Percentiles rank a stretch among this genome's conserved stretches.
Conservation (phyloP, 2,888 invertebrate species). For the Morpho deidamia region DNA sequence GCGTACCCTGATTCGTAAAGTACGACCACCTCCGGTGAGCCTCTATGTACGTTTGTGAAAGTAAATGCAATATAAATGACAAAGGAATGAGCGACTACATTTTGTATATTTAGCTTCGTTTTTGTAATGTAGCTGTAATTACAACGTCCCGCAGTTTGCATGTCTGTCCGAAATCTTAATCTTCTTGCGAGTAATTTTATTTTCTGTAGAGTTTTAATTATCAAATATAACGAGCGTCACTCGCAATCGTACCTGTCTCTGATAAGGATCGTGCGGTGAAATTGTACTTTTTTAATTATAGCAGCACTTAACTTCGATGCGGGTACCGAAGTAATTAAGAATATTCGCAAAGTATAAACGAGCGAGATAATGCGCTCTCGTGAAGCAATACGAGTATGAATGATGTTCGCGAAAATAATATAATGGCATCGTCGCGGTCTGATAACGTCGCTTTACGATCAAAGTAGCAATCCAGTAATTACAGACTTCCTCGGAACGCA, state of each 20-base stretch:
- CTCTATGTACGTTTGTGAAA: conserved; percentile 4
- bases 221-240: background rate
- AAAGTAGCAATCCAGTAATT: conserved; percentile 45
- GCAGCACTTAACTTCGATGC: conserved; percentile 24
- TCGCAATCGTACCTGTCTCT: background rate
- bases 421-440: conserved; percentile 56
- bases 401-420: conserved; percentile 46
- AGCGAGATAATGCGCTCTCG: conserved; percentile 39
- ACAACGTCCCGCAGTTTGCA: background rate
- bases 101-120: background rate
- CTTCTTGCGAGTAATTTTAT: background rate
- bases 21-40: conserved; percentile 7
- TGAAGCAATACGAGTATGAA: conserved; percentile 32
- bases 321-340: conserved; percentile 28
- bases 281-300: conserved; percentile 22
- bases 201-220: background rate
- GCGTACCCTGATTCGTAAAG: conserved; percentile 28
- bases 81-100: conserved; percentile 4
- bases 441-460: conserved; percentile 47
- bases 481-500: conserved; percentile 44
- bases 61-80: conserved; percentile 9
- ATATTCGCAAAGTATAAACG: conserved; percentile 36
- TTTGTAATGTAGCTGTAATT: conserved; percentile 2
- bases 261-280: conserved; percentile 18
- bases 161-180: background rate